Evolutionary conservation across 2,113 vertebrate genomes (phyloP).

Genomic region (Ceyx melanurus): DNA sequence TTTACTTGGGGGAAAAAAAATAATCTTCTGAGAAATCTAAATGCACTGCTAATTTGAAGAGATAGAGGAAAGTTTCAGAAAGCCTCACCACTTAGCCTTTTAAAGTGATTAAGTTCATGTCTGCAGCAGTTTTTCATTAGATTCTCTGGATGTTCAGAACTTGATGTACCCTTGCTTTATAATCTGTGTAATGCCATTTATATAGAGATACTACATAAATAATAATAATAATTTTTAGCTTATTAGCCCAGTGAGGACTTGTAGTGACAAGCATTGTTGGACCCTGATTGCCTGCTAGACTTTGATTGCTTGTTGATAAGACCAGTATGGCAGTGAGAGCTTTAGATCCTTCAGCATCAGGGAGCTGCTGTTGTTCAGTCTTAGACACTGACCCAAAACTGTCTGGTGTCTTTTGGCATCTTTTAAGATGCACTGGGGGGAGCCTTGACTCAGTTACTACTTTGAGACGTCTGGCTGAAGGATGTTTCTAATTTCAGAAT

Average conservation of each 20-base stretch:
- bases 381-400: not conserved
- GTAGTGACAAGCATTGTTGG: not conserved
- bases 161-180: not conserved
- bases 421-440: not conserved
- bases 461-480: not conserved
- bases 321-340: not conserved
- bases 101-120: not conserved
- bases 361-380: not conserved
- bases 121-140: not conserved
- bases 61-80: not conserved
- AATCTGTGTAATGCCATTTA: not conserved
- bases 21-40: not conserved
- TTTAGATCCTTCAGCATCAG: not conserved
- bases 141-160: not conserved
- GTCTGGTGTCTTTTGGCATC: not conserved
- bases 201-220: not conserved
- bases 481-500: not conserved
- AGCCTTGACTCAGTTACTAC: not conserved
- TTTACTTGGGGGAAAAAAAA: not conserved
- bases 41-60: not conserved
- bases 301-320: not conserved
- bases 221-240: not conserved
- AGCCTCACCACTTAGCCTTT: not conserved
- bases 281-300: not conserved
- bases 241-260: not conserved